phyloP scores from a whole-genome alignment of 2,113 vertebrate genomes.

The Pungitius pungitius region DNA sequence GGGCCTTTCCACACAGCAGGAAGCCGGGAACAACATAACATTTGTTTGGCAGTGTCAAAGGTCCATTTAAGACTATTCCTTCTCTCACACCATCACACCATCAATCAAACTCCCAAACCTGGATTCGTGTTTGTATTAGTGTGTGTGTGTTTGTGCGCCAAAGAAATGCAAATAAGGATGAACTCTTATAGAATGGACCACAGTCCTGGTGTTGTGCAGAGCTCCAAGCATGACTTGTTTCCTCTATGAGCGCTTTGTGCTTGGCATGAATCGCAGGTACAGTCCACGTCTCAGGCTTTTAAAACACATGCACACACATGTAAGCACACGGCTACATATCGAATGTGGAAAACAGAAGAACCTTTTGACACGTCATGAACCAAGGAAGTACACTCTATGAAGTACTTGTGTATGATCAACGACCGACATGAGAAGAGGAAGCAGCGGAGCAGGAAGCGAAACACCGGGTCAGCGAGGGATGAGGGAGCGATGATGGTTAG shows the following conservation, averaged over 20 bases:
- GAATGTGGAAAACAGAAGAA: constrained; percentile 27
- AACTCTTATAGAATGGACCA: constrained; percentile 14
- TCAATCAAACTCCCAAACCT: constrained; percentile 52
- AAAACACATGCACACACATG: not conserved
- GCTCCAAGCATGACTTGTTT: constrained; percentile 32
- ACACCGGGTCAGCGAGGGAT: constrained; percentile 33
- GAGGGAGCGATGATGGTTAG: constrained; percentile 13
- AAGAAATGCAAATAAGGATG: constrained; percentile 36
- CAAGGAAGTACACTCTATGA: constrained; percentile 36
- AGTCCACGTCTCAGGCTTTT: constrained; percentile 5
- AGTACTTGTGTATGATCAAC: constrained; percentile 56
- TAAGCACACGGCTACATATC: not conserved
- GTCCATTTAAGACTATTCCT: constrained; percentile 46
- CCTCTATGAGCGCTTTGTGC: constrained; percentile 26
- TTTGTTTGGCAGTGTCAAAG: constrained; percentile 24
- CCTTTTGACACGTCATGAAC: constrained; percentile 34
- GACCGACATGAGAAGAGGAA: constrained; percentile 46
- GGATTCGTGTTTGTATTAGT: constrained; percentile 11
- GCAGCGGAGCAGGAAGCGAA: constrained; percentile 52
- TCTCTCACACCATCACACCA: constrained; percentile 29
- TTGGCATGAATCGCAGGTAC: constrained; percentile 43
- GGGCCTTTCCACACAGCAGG: constrained; percentile 10
- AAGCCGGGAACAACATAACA: constrained; percentile 34
- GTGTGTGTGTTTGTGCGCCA: constrained; percentile 12
- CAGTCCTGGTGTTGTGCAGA: constrained; percentile 17